Evolutionary conservation across 2,797 vertebrate species (phyloP), one percentile per base, ranked within the genome.

Genomic region (Poeciliopsis presidionis): DNA sequence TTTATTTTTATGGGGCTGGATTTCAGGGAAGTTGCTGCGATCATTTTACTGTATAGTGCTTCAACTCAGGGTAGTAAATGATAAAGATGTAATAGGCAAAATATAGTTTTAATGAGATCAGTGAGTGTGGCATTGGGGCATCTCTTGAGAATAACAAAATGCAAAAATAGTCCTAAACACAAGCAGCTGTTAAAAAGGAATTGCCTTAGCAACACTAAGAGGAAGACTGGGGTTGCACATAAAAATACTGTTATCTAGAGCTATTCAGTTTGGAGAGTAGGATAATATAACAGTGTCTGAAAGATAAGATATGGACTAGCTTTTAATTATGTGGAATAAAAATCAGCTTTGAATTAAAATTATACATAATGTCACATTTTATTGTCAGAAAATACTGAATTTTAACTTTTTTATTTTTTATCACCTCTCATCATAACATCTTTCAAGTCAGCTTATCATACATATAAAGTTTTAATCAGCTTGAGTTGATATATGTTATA

Each of bases 81-180:
- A 86, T 90, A 83, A 87, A 91, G 83, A 91, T 30, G 79, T 91
- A 91, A 94, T 87, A 84, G 92, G 85, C 91, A 84, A 91, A 93
- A 73, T 94, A 94, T 90, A 93, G 86, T 85, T 70, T 75, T 87
- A 89, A 94, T 90, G 86, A 92, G 90, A 91, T 92, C 87, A 81
- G 84, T 61, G 84, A 73, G 79, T 72, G 65, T n/a, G 33, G 53
- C 78, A 69, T 74, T 82, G 74, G 47, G 81, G 81, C 86, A 87
- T 88, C 85, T 83, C 80, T 33, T 25, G 82, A 75, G 87, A 70
- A 84, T 81, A 85, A 81, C 82, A 51, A 67, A 77, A 18, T 74
- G 81, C 83, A 86, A 83, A 94, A 95, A 95, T 92, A 94, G 89
- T 80, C 71, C 80, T 93, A 93, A 93, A 87, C 84, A 85, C 39